Evolutionary conservation across 1,140 invertebrate species (phyloP).

Genomic region (Chrysoperla carnea): DNA sequence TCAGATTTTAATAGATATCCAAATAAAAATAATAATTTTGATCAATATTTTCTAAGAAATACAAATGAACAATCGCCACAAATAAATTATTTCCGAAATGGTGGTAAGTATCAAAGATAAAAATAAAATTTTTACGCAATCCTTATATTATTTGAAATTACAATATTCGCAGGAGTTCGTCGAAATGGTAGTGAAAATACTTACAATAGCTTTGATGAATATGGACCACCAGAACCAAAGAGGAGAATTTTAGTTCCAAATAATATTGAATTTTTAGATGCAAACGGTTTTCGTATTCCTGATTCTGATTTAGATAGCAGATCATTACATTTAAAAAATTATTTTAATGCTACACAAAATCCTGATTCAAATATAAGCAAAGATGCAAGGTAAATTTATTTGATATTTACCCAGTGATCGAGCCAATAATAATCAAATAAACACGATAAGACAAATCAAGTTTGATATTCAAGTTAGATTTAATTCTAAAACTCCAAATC

Average conservation of each 20-base stretch:
- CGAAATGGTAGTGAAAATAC: background rate
- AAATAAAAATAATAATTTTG: no score
- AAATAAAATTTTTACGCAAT: no score
- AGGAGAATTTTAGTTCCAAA: conserved; percentile 6
- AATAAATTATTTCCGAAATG: no score
- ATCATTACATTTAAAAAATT: background rate
- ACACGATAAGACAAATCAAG: no score
- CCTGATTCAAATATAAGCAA: conserved; percentile 15
- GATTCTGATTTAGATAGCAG: background rate
- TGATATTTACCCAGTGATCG: background rate
- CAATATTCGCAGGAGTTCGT: no score
- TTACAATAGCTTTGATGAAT: conserved; percentile 1
- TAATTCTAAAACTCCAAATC: no score
- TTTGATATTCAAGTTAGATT: no score
- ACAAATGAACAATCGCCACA: no score
- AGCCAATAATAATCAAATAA: conserved; percentile 16
- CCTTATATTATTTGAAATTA: no score
- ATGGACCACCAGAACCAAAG: conserved; percentile 10
- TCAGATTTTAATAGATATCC: no score
- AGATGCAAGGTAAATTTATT: conserved; percentile 13
- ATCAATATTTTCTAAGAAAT: no score
- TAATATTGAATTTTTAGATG: conserved; percentile 2
- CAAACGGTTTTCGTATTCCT: background rate
- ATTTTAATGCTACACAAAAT: conserved; percentile 6
- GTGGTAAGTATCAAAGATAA: no score